Evolutionary conservation across 2,797 vertebrate genomes (phyloP).

Genomic region (Moxostoma hubbsi): DNA sequence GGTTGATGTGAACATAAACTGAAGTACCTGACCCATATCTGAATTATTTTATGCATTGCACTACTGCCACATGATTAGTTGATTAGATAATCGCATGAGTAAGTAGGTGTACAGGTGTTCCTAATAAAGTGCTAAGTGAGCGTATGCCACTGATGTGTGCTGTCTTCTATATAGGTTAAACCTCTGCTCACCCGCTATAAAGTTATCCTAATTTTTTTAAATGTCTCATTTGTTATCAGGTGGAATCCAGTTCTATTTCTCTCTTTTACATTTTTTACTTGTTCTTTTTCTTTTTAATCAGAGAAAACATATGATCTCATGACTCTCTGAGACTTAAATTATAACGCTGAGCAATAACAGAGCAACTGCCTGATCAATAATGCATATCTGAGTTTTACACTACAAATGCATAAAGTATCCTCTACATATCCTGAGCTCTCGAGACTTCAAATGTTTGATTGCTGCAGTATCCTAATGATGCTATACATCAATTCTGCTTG

Average conservation of each 20-base stretch:
- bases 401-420: slow-evolving; percentile 37
- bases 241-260: background rate
- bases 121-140: no score
- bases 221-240: slow-evolving; percentile 26
- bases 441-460: slow-evolving; percentile 41
- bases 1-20: no score
- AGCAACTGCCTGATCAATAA: slow-evolving; percentile 50
- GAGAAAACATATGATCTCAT: slow-evolving; percentile 29
- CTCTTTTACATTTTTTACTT: slow-evolving; percentile 2
- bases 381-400: slow-evolving; percentile 48
- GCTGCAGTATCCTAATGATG: slow-evolving; percentile 40
- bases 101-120: no score
- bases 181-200: background rate
- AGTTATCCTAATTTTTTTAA: slow-evolving; percentile 31
- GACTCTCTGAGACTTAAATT: slow-evolving; percentile 53
- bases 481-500: slow-evolving; percentile 48
- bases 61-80: no score
- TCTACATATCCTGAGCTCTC: slow-evolving; percentile 1
- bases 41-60: no score
- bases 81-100: no score
- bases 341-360: slow-evolving; percentile 37
- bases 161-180: slow-evolving; percentile 1
- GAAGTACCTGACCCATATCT: no score
- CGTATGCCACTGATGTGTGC: background rate
- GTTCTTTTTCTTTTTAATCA: slow-evolving; percentile 3